Evolutionary conservation across 2,797 vertebrate species (phyloP).

Genomic region (Premnoplex brunnescens): DNA sequence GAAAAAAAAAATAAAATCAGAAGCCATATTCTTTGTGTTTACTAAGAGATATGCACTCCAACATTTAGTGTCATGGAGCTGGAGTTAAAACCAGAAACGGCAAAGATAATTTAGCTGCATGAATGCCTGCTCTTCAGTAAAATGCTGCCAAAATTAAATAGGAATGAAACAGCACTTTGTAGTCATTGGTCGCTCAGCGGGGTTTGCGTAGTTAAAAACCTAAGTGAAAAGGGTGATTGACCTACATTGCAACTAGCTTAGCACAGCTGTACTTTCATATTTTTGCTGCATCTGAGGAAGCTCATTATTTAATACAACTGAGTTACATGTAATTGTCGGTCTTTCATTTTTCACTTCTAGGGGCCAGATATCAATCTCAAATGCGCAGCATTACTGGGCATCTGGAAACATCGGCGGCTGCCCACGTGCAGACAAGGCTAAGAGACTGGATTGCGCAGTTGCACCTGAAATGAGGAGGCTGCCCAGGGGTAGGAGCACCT

Average conservation of each 20-base stretch:
- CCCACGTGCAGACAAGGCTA: neutral
- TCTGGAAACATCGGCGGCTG: neutral
- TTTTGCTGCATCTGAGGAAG: conserved; percentile 66
- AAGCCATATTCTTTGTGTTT: conserved; percentile 64
- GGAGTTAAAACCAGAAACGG: conserved; percentile 63
- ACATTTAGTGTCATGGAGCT: conserved; percentile 59
- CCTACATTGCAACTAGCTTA: conserved; percentile 73
- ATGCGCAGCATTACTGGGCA: neutral
- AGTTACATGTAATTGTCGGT: conserved; percentile 64
- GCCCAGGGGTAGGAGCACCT: conserved; percentile 6
- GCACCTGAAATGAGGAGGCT: conserved; percentile 31
- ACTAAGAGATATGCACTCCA: conserved; percentile 60
- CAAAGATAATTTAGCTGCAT: conserved; percentile 72
- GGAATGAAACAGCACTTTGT: conserved; percentile 76
- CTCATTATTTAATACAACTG: conserved; percentile 76
- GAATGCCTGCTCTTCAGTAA: conserved; percentile 73
- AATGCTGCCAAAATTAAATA: conserved; percentile 76
- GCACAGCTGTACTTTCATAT: conserved; percentile 73
- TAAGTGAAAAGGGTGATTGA: conserved; percentile 77
- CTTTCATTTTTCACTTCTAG: conserved; percentile 60
- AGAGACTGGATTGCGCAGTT: neutral
- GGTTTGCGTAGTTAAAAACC: conserved; percentile 76
- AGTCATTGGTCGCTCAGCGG: conserved; percentile 75
- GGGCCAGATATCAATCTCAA: conserved; percentile 55
- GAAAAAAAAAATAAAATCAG: neutral